A percentile compares a stretch with the other conserved stretches of the same genome.
These are phyloP conservation scores for Mesoligia furuncula DNA, from an alignment of 2,888 invertebrate species.

Conservation along the genomic window DNA sequence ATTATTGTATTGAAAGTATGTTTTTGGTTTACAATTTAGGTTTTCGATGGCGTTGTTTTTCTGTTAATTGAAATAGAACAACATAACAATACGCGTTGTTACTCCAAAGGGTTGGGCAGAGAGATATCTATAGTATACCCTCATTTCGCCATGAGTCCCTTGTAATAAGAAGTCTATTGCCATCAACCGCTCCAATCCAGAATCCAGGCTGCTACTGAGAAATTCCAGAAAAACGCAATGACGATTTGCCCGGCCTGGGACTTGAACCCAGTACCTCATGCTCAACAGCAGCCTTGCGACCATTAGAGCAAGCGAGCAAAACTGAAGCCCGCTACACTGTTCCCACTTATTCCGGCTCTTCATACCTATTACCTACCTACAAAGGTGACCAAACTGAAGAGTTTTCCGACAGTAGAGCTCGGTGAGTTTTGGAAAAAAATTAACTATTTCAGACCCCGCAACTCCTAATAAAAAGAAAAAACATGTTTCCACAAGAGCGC, in stretches of 20 bases:
- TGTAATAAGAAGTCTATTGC: too few species aligned
- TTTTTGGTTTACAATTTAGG: background rate
- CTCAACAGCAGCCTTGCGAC: too few species aligned
- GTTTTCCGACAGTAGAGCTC: background rate
- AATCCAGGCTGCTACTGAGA: background rate
- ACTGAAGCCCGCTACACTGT: background rate
- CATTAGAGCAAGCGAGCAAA: too few species aligned
- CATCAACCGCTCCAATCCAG: background rate
- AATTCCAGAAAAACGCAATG: too few species aligned
- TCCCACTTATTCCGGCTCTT: background rate
- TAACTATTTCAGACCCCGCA: background rate
- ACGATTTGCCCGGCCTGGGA: too few species aligned
- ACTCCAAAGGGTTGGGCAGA: background rate
- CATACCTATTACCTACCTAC: background rate
- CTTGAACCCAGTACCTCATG: too few species aligned
- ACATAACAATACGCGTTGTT: background rate
- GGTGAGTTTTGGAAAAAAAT: background rate
- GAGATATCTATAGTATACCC: background rate
- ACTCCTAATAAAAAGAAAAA: background rate
- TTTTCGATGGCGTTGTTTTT: background rate
- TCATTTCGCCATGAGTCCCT: background rate
- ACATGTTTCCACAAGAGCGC: background rate
- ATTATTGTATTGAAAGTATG: slow-evolving; percentile 41
- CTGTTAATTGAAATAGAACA: background rate
- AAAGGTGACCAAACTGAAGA: background rate